Percentiles rank a stretch among this genome's conserved stretches.
phyloP scores from a whole-genome alignment of 2,888 invertebrate genomes.

The Rhodophaea formosa region DNA sequence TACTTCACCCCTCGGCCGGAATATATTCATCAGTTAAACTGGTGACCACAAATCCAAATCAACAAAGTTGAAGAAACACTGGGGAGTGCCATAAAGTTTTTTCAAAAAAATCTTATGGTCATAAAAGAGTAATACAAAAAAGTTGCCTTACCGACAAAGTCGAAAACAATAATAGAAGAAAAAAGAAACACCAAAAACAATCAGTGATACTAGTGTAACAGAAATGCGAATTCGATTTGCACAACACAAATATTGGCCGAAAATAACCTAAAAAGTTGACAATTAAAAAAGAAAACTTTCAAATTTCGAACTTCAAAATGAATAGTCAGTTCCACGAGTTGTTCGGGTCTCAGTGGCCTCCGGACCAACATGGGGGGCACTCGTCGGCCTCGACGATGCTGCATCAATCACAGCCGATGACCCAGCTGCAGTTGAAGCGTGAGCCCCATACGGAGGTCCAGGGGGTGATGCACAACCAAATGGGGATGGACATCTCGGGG shows the following conservation, averaged over 20 bases:
- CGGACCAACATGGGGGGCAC: slow-evolving; percentile 73
- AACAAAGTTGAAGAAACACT: slow-evolving; percentile 64
- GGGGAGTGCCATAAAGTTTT: slow-evolving; percentile 67
- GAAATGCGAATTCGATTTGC: slow-evolving; percentile 75
- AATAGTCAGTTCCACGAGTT: slow-evolving; percentile 75
- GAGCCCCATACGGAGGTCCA: slow-evolving; percentile 63
- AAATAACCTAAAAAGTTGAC: slow-evolving; percentile 54
- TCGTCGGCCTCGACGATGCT: slow-evolving; percentile 73
- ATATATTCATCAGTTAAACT: slow-evolving; percentile 72
- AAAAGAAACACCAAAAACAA: slow-evolving; percentile 38
- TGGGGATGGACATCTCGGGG: slow-evolving; percentile 67
- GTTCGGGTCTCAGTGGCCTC: slow-evolving; percentile 78
- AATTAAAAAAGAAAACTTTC: slow-evolving; percentile 29
- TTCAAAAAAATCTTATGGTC: slow-evolving; percentile 61
- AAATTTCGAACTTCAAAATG: slow-evolving; percentile 47
- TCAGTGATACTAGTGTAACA: slow-evolving; percentile 63
- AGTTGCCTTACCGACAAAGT: slow-evolving; percentile 77
- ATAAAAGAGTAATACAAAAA: slow-evolving; percentile 35
- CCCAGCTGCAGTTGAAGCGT: slow-evolving; percentile 63
- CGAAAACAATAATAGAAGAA: slow-evolving; percentile 44
- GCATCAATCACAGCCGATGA: slow-evolving; percentile 55
- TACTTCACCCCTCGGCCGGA: slow-evolving; percentile 66
- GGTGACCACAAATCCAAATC: slow-evolving; percentile 41
- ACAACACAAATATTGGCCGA: slow-evolving; percentile 54
- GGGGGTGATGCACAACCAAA: slow-evolving; percentile 61